A percentile compares a stretch with the other conserved stretches of the same genome.
Conservation (phyloP, 2,888 invertebrate genomes). For the Apodemia hepburni region DNA sequence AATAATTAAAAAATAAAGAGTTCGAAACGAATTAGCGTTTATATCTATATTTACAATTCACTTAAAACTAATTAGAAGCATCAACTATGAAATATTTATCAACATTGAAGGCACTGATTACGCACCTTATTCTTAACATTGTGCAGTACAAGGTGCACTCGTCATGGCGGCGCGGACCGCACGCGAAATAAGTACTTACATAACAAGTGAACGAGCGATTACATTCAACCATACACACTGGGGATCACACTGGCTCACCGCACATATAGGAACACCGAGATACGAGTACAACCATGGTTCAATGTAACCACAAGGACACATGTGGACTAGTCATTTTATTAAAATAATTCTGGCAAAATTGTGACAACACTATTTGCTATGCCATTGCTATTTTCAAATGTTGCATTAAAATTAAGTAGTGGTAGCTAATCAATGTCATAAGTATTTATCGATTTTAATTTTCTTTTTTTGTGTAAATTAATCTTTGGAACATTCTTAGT, state of each 20-base stretch:
- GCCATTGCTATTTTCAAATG: not conserved
- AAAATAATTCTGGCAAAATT: conserved; percentile 14
- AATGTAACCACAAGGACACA: conserved; percentile 20
- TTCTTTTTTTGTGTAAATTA: no score
- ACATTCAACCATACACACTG: not conserved
- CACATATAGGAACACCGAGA: not conserved
- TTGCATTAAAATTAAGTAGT: not conserved
- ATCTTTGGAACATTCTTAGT: no score
- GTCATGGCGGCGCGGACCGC: conserved; percentile 30
- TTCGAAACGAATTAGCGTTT: conserved; percentile 62
- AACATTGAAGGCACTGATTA: conserved; percentile 79
- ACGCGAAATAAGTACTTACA: conserved; percentile 35
- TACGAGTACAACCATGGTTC: conserved; percentile 12
- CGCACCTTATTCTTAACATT: conserved; percentile 71
- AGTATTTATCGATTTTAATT: not conserved
- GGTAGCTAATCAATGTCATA: not conserved
- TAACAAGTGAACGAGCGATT: conserved; percentile 26
- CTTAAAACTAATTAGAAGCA: conserved; percentile 74
- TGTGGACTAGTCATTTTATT: conserved; percentile 40
- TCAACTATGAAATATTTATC: conserved; percentile 75
- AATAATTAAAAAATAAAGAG: conserved; percentile 72
- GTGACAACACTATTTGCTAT: conserved; percentile 8
- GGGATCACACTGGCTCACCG: not conserved
- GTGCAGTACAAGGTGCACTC: conserved; percentile 60
- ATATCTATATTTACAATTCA: conserved; percentile 71